Base-by-base conservation (phyloP, 1,140 invertebrate genomes). In the Drosophila seguyi region DNA sequence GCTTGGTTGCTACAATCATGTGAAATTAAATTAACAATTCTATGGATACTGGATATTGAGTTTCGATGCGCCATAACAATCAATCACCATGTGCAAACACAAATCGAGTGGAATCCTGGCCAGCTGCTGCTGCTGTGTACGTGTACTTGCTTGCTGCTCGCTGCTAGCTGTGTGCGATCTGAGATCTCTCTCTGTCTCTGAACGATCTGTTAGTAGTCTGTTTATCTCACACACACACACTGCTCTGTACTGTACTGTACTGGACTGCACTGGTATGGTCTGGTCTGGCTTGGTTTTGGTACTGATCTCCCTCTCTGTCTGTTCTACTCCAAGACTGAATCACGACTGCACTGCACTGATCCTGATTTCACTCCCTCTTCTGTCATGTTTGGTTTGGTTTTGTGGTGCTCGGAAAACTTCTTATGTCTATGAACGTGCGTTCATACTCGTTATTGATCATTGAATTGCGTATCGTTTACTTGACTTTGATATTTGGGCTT, bases 381-480 rank as follows among this genome's bases (percentile, higher is more conserved):
- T 90, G 63, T 85, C 78, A 81, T 86, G 81, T 76, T 84, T 80
- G 71, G 80, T 83, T 75, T 83, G 79, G 61, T 82, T 79, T 75
- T 79, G 78, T 83, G 81, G 84, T 73, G 86, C 80, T 88, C 73
- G 84, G 80, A 88, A 87, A 87, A 87, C 84, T 87, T 87, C 84
- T 87, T 87, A 87, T 79, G 66, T 61, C 74, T 87, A 87, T 87
- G 83, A 87, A 86, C 80, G 71, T 75, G 44, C 42, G 73, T 55
- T 90, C 86, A 90, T 79, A 90, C 74, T 68, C 48, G 42, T 58
- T 73, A 72, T 57, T 73, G 68, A 72, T 86, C 78, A 81, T 86
- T 85, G 77, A 78, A 81, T 90, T 91, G 83, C 79, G 79, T 88
- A 82, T 91, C 81, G 81, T 87, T 91, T 91, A 91, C 81, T 91